A percentile compares a stretch with the other conserved stretches of the same genome.
These are phyloP conservation scores for Cheiracanthium punctorium DNA, from an alignment of 2,888 invertebrate genomes.

Conservation along the genomic window DNA sequence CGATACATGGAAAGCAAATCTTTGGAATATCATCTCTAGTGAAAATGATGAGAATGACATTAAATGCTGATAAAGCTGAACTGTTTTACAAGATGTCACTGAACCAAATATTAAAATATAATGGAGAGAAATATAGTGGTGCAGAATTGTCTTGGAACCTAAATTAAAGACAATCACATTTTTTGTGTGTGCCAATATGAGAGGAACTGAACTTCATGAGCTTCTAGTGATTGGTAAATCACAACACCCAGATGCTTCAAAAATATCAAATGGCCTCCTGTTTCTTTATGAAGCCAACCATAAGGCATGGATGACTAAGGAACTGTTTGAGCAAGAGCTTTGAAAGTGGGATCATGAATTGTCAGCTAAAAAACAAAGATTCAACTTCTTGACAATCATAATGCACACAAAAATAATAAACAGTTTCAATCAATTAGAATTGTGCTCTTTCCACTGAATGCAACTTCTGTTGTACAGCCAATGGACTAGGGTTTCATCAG, in stretches of 20 bases:
- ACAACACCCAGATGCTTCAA: neutral
- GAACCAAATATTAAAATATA: too few species aligned
- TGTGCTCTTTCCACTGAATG: neutral
- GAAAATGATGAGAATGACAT: too few species aligned
- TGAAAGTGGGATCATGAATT: neutral
- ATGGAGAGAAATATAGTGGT: too few species aligned
- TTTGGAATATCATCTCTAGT: too few species aligned
- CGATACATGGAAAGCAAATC: too few species aligned
- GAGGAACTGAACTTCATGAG: too few species aligned
- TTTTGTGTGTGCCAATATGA: too few species aligned
- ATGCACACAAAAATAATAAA: neutral
- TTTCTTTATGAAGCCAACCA: neutral
- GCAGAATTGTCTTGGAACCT: too few species aligned
- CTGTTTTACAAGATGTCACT: too few species aligned
- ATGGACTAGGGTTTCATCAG: neutral
- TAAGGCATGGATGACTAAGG: neutral
- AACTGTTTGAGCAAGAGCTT: neutral
- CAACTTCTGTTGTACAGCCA: neutral
- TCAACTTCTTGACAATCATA: neutral
- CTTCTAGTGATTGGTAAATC: neutral
- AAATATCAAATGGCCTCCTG: neutral
- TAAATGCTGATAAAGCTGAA: too few species aligned
- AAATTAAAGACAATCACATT: too few species aligned
- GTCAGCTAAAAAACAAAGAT: neutral
- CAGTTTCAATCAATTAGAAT: neutral